phyloP scores from a whole-genome alignment of 2,797 vertebrate genomes.

The Paramormyrops hopkinsi region DNA sequence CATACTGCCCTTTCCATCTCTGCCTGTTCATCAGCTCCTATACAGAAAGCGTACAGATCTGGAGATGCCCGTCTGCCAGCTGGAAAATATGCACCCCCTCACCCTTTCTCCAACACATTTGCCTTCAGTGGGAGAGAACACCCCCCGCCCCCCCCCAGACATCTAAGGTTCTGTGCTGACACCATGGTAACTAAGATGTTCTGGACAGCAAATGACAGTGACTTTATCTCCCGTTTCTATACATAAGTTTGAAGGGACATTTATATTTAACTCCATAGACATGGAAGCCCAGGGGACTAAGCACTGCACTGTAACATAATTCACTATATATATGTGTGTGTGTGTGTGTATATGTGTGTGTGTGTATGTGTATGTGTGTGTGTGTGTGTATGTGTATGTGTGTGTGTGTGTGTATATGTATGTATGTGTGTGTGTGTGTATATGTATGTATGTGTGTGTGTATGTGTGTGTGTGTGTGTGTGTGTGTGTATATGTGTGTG shows the following conservation, averaged over 20 bases:
- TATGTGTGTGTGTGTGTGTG: no score
- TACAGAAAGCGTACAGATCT: not conserved
- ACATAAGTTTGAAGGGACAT: not conserved
- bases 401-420: no score
- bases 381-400: no score
- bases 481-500: no score
- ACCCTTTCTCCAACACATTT: not conserved
- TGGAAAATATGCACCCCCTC: not conserved
- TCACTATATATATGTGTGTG: not conserved
- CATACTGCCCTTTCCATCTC: slow-evolving; percentile 23
- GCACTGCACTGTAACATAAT: slow-evolving; percentile 30
- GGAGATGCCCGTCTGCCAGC: not conserved
- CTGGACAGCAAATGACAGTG: not conserved
- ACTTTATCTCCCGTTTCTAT: not conserved
- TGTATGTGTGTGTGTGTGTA: no score
- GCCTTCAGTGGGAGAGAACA: not conserved
- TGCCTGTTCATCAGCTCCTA: not conserved
- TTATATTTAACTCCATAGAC: not conserved
- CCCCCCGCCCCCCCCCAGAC: not conserved
- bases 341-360: no score
- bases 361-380: no score
- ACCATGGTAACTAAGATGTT: not conserved
- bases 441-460: no score
- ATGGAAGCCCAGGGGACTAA: not conserved
- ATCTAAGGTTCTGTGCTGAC: not conserved